phyloP scores from a whole-genome alignment of 2,888 invertebrate species.

The Sycophila texana region DNA sequence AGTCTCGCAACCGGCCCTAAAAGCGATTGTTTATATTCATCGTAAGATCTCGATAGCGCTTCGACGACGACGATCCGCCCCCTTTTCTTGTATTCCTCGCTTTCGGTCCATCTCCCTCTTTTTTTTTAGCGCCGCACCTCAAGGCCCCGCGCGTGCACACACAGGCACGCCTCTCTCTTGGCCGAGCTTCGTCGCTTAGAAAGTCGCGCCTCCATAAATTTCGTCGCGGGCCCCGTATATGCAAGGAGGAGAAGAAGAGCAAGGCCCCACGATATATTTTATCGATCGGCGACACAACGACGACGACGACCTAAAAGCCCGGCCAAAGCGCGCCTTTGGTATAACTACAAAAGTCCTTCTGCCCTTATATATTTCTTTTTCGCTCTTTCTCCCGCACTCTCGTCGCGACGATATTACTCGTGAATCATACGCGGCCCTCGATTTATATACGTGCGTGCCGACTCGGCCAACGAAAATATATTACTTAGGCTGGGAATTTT shows the following conservation, averaged over 20 bases:
- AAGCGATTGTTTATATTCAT: conserved; percentile 49
- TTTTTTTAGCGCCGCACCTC: conserved; percentile 3
- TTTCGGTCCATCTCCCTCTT: neutral
- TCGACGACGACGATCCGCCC: conserved; percentile 36
- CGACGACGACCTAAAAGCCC: conserved; percentile 1
- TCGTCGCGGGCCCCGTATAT: conserved; percentile 8
- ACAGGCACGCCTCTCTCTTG: neutral
- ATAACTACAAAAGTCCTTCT: neutral
- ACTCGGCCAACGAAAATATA: conserved; percentile 31
- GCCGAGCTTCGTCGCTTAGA: conserved; percentile 40
- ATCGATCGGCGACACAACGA: conserved; percentile 46
- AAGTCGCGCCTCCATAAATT: conserved; percentile 54
- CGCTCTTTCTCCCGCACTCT: conserved; percentile 15
- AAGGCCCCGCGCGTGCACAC: neutral
- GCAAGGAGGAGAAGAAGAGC: conserved; percentile 4
- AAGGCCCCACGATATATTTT: conserved; percentile 45
- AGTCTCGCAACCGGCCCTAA: conserved; percentile 27
- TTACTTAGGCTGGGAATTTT: conserved; percentile 39
- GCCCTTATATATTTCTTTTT: neutral
- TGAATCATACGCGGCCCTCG: conserved; percentile 42
- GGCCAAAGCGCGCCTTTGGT: conserved; percentile 4
- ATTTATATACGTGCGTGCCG: conserved; percentile 24
- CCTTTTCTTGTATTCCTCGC: conserved; percentile 22
- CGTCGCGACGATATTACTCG: conserved; percentile 45
- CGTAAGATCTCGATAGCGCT: conserved; percentile 46